Conservation (phyloP, 2,113 vertebrate genomes). For the Lethenteron reissneri region DNA sequence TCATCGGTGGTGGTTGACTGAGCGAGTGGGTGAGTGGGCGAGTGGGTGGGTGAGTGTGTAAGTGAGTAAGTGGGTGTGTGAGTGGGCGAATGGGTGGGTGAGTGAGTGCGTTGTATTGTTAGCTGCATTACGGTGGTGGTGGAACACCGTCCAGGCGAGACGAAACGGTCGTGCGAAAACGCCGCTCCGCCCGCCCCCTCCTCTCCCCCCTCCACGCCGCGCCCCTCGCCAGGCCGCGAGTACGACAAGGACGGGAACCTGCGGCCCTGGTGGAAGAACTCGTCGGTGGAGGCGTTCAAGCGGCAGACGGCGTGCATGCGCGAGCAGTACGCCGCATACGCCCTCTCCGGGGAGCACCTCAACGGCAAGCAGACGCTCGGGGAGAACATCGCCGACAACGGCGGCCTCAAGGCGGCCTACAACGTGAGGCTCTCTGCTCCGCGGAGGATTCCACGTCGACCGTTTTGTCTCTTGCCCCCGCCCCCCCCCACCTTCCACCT, state of each 20-base stretch:
- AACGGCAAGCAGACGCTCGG: conserved; percentile 77
- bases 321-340: conserved; percentile 56
- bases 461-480: too few relatives aligned
- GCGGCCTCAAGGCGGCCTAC: conserved; percentile 81
- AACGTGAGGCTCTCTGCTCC: conserved; percentile 22
- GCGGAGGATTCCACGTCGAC: too few relatives aligned
- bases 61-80: too few relatives aligned
- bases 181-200: not conserved
- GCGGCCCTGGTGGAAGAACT: conserved; percentile 82
- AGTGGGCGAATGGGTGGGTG: too few relatives aligned
- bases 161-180: too few relatives aligned
- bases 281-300: conserved; percentile 60
- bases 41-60: too few relatives aligned
- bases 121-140: too few relatives aligned
- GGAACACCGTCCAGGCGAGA: too few relatives aligned
- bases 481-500: too few relatives aligned
- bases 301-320: conserved; percentile 68
- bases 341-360: conserved; percentile 55
- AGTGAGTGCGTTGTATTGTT: too few relatives aligned
- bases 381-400: conserved; percentile 86
- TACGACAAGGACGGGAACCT: conserved; percentile 86
- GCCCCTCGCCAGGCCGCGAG: conserved; percentile 38
- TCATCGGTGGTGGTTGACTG: too few relatives aligned
- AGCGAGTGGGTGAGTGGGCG: too few relatives aligned
- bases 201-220: not conserved